phyloP scores from a whole-genome alignment of 2,888 invertebrate genomes.

The Drosophila kambysellisi region DNA sequence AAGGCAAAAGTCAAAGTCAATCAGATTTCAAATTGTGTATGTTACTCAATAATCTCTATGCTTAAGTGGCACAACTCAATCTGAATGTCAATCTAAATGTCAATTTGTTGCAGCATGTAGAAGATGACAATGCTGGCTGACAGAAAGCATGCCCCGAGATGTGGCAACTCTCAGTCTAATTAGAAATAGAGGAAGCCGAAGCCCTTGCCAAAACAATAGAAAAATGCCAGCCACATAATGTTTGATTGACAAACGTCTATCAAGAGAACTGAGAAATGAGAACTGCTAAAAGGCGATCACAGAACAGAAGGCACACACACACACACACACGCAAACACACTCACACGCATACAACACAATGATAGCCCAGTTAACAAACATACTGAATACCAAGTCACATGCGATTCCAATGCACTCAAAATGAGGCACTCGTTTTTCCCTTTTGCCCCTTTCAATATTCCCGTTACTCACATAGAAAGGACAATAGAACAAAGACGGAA shows the following conservation, averaged over 20 bases:
- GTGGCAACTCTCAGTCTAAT: conserved; percentile 50
- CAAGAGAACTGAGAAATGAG: conserved; percentile 29
- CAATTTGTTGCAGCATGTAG: conserved; percentile 32
- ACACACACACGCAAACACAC: no score
- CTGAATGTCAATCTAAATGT: conserved; percentile 18
- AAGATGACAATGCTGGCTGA: conserved; percentile 12
- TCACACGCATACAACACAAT: conserved; percentile 18
- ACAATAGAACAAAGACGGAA: conserved; percentile 34
- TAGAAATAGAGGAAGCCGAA: conserved; percentile 33
- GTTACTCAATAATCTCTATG: conserved; percentile 4
- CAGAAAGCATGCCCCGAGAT: conserved; percentile 17
- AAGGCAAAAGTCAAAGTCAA: not conserved
- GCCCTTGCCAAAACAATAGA: conserved; percentile 54
- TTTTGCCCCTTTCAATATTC: not conserved
- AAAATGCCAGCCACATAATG: conserved; percentile 53
- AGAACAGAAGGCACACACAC: not conserved
- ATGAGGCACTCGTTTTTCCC: not conserved
- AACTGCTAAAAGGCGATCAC: conserved; percentile 6
- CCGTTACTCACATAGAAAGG: conserved; percentile 8
- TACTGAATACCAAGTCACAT: conserved; percentile 23
- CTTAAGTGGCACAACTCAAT: conserved; percentile 1
- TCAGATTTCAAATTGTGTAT: not conserved
- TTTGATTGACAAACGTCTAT: conserved; percentile 81
- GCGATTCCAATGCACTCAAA: conserved; percentile 27
- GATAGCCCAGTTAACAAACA: conserved; percentile 56